Evolutionary conservation across 2,797 vertebrate species (phyloP), one percentile per base, ranked within the genome.

Genomic region (Myotis vivesi): DNA sequence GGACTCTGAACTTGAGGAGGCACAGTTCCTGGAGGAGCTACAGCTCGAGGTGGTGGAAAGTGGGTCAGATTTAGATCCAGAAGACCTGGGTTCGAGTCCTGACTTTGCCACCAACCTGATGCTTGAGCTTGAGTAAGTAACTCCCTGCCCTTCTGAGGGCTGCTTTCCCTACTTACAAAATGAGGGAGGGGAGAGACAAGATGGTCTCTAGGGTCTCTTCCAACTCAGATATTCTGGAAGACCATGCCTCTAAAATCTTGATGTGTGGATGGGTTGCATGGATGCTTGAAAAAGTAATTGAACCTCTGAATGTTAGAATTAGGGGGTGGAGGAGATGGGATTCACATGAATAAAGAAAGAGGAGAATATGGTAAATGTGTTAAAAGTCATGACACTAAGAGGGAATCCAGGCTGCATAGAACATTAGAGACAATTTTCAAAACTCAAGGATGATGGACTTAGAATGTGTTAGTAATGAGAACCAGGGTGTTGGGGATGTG

Each of bases 81-180:
- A 97, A 95, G 91, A 96, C 95, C 93, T 97, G 83, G 72, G 80
- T 96, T 97, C 55, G 5, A 96, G 83, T 95, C 57, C 87, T 36
- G 84, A 97, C 96, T 97, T 97, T 87, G 91, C 96, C 89, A 97
- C 95, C 87, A 97, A 49, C 87, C 94, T 97, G 96, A 97, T 96
- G 96, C 94, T 96, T 94, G 96, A 97, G 71, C 96, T 97, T 92
- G 93, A 96, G 97, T 97, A 97, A 97, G 96, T 96, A 96, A 87
- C 87, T 92, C 53, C 46, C 41, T 88, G 73, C 41, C 83, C 23
- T 94, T 94, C n/a, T 66, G 38, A 38, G 89, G 83, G 55, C 51
- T 84, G 10, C 49, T 94, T 96, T 94, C 41, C 38, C 28, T 91
- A 64, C 49, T 80, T 94, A 93, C 4, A 81, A 75, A 95, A 33